Evolutionary conservation across 2,888 invertebrate species (phyloP), one percentile per base, ranked within the genome.

Genomic region (Alsophila aescularia): DNA sequence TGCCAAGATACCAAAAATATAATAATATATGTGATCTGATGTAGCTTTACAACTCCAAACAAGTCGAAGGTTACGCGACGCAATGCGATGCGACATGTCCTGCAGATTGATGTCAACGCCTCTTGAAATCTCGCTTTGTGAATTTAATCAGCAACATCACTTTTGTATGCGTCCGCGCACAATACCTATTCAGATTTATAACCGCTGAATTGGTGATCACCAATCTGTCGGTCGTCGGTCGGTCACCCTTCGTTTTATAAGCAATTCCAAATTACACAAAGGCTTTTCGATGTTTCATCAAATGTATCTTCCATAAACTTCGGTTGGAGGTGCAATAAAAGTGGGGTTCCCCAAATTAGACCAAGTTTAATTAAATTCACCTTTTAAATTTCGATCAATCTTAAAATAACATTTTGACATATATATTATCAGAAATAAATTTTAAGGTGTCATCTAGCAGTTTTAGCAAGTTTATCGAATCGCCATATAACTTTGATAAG

Each of bases 101-200:
- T 53, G 64, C 60, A 73, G 77, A 81, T 79, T 73, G 81, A 81
- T 82, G 87, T 79, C 83, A 83, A 82, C 69, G 83, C 72, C 82
- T 82, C 68, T 72, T 77, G 74, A 78, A 79, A 79, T 75, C 72
- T 75, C 75, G 69, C 72, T 75, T 75, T 70, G 72, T 77, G 72
- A 86, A 84, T 82, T 82, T 75, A 82, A 80, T 79, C 81, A 75
- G 81, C 77, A 75, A 78, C 74, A 54, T 54, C 72, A 81, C 76
- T 81, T 83, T 80, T 81, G 83, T 83, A 83, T 83, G 84, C 85
- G 83, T 70, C 71, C 71, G 83, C 79, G 85, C 83, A 86, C 82
- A 85, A 85, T 85, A 81, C 84, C 81, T 81, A 85, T 86, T 83
- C 85, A 85, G 75, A 80, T 81, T 83, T 83, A 83, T 82, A 78